These are phyloP conservation scores for Rhinogobius similis DNA, from an alignment of 2,113 vertebrate genomes.

Conservation along the genomic window DNA sequence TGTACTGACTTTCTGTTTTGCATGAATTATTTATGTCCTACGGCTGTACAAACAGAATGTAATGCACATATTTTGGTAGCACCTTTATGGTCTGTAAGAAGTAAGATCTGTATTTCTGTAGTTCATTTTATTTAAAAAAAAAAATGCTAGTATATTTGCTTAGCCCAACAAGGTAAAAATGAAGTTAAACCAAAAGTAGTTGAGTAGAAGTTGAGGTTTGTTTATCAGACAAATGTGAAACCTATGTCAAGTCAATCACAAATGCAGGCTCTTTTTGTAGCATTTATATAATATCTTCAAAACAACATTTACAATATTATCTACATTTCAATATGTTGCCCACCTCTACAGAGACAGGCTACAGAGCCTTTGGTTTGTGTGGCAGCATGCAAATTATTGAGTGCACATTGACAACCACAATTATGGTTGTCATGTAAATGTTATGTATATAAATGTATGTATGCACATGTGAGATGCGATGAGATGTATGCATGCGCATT, in stretches of 20 bases:
- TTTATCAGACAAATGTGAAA: too few relatives aligned
- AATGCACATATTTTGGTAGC: not conserved
- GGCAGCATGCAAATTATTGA: not conserved
- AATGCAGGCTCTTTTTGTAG: too few relatives aligned
- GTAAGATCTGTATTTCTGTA: not conserved
- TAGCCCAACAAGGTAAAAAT: not conserved
- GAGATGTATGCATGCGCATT: not conserved
- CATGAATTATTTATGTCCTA: too few relatives aligned
- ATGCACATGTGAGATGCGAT: not conserved
- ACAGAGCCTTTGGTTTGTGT: not conserved
- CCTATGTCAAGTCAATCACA: too few relatives aligned
- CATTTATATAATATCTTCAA: too few relatives aligned
- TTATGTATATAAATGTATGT: not conserved
- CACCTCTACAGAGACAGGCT: too few relatives aligned
- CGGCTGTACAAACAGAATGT: too few relatives aligned
- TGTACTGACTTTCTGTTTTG: not conserved
- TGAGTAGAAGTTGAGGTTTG: not conserved
- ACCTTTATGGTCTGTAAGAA: not conserved
- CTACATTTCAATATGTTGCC: too few relatives aligned
- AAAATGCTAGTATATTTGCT: not conserved
- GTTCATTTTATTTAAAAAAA: not conserved
- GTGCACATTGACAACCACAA: not conserved
- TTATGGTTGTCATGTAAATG: not conserved
- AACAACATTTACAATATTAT: too few relatives aligned
- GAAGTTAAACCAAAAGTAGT: not conserved